Evolutionary conservation across 2,888 invertebrate species (phyloP).

Genomic region (Chrysomela aeneicollis): DNA sequence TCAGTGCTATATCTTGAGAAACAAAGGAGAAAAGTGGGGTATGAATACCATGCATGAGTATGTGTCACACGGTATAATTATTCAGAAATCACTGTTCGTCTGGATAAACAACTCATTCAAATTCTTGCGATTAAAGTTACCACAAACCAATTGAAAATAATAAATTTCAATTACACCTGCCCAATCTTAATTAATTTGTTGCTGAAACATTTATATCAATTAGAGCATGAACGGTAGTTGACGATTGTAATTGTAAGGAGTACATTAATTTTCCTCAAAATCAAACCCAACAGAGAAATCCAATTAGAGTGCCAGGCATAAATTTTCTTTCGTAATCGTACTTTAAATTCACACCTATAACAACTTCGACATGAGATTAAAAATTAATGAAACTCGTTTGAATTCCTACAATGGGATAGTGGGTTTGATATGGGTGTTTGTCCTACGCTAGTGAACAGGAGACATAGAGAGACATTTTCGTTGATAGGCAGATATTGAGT

Average conservation of each 20-base stretch:
- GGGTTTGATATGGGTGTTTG: conserved; percentile 38
- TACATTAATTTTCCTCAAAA: conserved; percentile 41
- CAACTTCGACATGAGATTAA: conserved; percentile 25
- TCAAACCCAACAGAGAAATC: conserved; percentile 42
- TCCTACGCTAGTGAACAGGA: conserved; percentile 17
- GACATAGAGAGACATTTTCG: background rate
- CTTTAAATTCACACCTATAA: conserved; percentile 41
- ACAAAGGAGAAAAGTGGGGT: too few species aligned
- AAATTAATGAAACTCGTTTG: conserved; percentile 40
- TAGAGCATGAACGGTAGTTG: conserved; percentile 43
- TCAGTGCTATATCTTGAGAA: too few species aligned
- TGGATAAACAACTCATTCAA: too few species aligned
- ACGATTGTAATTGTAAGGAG: conserved; percentile 36
- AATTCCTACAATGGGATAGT: conserved; percentile 37
- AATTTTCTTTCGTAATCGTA: conserved; percentile 36
- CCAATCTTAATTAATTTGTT: conserved; percentile 45
- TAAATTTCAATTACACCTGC: conserved; percentile 44
- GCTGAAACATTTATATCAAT: conserved; percentile 46
- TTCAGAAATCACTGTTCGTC: too few species aligned
- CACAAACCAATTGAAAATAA: conserved; percentile 26
- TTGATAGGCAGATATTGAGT: background rate
- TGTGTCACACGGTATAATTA: too few species aligned
- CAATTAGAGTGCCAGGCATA: conserved; percentile 41
- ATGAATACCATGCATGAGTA: too few species aligned
- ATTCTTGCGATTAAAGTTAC: background rate